These are phyloP conservation scores for Gallinago undulata DNA, from an alignment of 2,113 vertebrate genomes.

Conservation along the genomic window DNA sequence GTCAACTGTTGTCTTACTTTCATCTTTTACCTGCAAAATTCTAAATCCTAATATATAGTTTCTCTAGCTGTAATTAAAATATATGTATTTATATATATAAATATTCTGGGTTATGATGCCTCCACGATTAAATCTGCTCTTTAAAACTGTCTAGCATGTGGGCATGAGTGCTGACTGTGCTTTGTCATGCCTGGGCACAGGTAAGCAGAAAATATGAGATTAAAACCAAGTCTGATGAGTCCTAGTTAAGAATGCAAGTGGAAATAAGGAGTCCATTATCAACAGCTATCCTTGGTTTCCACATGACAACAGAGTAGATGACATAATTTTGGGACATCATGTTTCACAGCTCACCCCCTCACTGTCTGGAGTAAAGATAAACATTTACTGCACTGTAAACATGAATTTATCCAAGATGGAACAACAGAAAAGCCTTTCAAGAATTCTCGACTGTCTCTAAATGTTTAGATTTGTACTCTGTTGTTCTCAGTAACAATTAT, in stretches of 20 bases:
- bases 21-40: background rate
- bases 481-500: conserved; percentile 51
- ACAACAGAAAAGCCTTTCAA: conserved; percentile 24
- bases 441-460: conserved; percentile 32
- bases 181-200: background rate
- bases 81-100: background rate
- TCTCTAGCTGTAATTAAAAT: background rate
- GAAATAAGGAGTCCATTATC: background rate
- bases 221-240: background rate
- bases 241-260: background rate
- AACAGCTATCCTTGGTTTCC: background rate
- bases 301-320: background rate
- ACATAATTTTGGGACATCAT: background rate
- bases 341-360: background rate
- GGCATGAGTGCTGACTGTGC: background rate
- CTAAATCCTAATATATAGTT: background rate
- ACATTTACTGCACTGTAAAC: conserved; percentile 38
- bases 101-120: background rate
- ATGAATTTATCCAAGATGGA: background rate
- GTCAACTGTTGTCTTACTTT: background rate
- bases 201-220: background rate
- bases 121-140: background rate
- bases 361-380: conserved; percentile 5
- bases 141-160: background rate
- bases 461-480: conserved; percentile 49